phyloP scores from a whole-genome alignment of 2,888 invertebrate genomes.

The Bibio marci region DNA sequence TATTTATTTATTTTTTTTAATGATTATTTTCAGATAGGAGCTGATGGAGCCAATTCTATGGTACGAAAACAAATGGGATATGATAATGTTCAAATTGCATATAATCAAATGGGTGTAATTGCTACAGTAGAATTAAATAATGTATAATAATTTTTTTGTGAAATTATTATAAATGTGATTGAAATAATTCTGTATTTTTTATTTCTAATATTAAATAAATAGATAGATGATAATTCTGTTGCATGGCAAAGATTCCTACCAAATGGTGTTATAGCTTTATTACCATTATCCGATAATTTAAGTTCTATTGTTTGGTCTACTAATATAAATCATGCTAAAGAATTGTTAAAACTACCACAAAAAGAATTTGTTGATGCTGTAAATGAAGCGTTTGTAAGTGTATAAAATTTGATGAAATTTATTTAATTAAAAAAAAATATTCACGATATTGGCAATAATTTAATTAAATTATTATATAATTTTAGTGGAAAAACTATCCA shows the following conservation, averaged over 20 bases:
- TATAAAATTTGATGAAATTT: neutral
- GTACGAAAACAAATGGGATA: slow-evolving; percentile 70
- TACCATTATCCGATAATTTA: slow-evolving; percentile 60
- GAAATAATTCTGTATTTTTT: slow-evolving; percentile 1
- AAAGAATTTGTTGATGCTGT: slow-evolving; percentile 75
- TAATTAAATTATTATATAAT: neutral
- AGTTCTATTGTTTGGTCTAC: slow-evolving; percentile 95
- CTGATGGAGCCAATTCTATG: slow-evolving; percentile 83
- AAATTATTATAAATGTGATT: too few relatives aligned
- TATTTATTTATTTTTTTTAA: too few relatives aligned
- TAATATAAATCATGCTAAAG: slow-evolving; percentile 52
- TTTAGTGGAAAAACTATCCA: slow-evolving; percentile 19
- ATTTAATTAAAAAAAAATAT: neutral
- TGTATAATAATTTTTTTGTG: slow-evolving; percentile 36
- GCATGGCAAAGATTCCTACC: slow-evolving; percentile 96
- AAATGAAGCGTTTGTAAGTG: slow-evolving; percentile 66
- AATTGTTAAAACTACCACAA: slow-evolving; percentile 47
- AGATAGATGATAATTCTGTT: slow-evolving; percentile 49
- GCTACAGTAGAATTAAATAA: slow-evolving; percentile 72
- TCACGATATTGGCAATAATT: neutral
- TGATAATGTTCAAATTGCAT: slow-evolving; percentile 65
- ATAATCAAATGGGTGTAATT: slow-evolving; percentile 82
- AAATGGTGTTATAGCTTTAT: slow-evolving; percentile 77
- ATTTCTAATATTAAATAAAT: slow-evolving; percentile 4
- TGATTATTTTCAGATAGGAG: slow-evolving; percentile 51